A percentile compares a stretch with the other conserved stretches of the same genome.
These are phyloP conservation scores for Cryptus armator DNA, from an alignment of 2,888 invertebrate species.

Conservation along the genomic window DNA sequence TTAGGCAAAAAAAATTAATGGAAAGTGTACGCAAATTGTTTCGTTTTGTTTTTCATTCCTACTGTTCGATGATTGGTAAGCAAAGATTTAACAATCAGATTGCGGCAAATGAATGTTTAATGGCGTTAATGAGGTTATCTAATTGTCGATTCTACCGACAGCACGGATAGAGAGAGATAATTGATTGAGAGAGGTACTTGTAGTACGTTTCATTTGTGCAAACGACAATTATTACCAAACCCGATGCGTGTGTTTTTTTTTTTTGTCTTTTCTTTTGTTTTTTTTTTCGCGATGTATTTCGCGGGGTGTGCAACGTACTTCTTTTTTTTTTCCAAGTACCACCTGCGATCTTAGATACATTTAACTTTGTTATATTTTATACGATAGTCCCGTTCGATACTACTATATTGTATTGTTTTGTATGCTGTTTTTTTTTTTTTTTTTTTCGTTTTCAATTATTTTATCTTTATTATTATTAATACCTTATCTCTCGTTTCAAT, in stretches of 20 bases:
- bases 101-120: constrained; percentile 22
- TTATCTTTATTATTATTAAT: constrained; percentile 34
- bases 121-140: constrained; percentile 39
- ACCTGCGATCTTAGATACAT: constrained; percentile 49
- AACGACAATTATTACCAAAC: constrained; percentile 73
- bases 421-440: constrained; percentile 39
- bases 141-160: constrained; percentile 46
- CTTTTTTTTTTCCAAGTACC: constrained; percentile 56
- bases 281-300: constrained; percentile 31
- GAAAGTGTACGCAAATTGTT: constrained; percentile 30
- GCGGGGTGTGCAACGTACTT: constrained; percentile 67
- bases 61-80: constrained; percentile 21
- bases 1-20: constrained; percentile 2
- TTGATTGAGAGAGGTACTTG: constrained; percentile 70
- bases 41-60: neutral
- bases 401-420: constrained; percentile 55
- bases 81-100: constrained; percentile 34
- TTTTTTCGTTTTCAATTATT: constrained; percentile 43
- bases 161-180: constrained; percentile 48
- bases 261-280: constrained; percentile 52
- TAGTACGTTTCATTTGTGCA: constrained; percentile 73
- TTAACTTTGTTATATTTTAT: constrained; percentile 41
- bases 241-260: constrained; percentile 60
- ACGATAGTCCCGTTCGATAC: constrained; percentile 61
- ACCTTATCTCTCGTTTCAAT: constrained; percentile 45